A percentile compares a stretch with the other conserved stretches of the same genome.
phyloP scores from a whole-genome alignment of 2,888 invertebrate genomes.

The Antheraea assamensis region DNA sequence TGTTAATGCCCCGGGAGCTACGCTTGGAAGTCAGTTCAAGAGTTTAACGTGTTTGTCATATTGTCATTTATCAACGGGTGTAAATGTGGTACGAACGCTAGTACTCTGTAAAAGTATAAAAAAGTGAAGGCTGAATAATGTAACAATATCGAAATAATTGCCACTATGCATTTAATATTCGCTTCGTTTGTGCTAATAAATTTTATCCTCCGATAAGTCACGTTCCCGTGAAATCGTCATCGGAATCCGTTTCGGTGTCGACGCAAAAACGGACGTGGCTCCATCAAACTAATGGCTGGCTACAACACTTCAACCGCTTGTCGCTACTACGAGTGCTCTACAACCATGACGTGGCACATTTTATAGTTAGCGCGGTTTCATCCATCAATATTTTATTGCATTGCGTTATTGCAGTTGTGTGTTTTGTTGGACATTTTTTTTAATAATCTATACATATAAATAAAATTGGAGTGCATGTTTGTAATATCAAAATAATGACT shows the following conservation, averaged over 20 bases:
- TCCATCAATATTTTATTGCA: slow-evolving; percentile 4
- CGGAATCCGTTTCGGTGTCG: slow-evolving; percentile 1
- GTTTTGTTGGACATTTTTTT: not conserved
- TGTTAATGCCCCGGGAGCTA: too few relatives aligned
- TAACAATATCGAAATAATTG: not conserved
- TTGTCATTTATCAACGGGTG: too few relatives aligned
- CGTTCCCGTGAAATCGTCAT: slow-evolving; percentile 1
- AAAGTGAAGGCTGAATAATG: not conserved
- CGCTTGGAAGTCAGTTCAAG: too few relatives aligned
- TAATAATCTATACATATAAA: too few relatives aligned
- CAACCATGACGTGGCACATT: not conserved
- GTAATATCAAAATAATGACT: too few relatives aligned
- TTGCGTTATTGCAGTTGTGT: not conserved
- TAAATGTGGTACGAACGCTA: too few relatives aligned
- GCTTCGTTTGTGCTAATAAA: not conserved
- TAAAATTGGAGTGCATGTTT: too few relatives aligned
- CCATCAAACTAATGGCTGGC: slow-evolving; percentile 1
- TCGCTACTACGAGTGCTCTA: not conserved
- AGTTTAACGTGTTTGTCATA: too few relatives aligned
- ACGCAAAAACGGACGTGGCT: slow-evolving; percentile 5
- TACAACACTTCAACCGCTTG: slow-evolving; percentile 5
- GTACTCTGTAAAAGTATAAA: too few relatives aligned
- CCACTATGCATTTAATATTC: too few relatives aligned
- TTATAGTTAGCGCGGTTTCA: not conserved
- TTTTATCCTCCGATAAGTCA: not conserved